Conservation (phyloP, 2,888 invertebrate species). For the Drosophila birchii region DNA sequence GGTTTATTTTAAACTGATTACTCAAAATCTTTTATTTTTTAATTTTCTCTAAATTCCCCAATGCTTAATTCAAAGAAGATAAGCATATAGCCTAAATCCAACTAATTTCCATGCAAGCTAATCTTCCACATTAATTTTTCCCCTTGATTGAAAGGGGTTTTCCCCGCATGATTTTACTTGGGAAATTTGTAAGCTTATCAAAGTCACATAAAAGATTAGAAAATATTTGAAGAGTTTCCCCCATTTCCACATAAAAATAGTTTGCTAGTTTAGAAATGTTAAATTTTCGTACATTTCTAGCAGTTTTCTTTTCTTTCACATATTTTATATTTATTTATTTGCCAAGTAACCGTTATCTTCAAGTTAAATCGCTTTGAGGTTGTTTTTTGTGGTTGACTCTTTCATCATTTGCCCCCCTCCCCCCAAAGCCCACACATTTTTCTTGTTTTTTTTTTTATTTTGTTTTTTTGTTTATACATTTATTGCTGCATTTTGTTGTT, state of each 20-base stretch:
- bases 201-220: constrained; percentile 12
- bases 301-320: neutral
- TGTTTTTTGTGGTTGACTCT: constrained; percentile 38
- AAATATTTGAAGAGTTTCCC: constrained; percentile 3
- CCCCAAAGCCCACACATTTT: neutral
- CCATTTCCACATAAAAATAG: neutral
- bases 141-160: constrained; percentile 1
- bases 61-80: neutral
- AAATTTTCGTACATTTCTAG: constrained; percentile 22
- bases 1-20: too few relatives aligned
- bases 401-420: constrained; percentile 29
- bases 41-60: neutral
- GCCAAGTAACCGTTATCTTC: constrained; percentile 65
- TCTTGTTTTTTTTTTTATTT: constrained; percentile 16
- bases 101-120: neutral
- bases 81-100: neutral
- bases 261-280: constrained; percentile 6
- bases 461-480: constrained; percentile 26
- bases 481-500: constrained; percentile 48
- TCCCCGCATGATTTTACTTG: constrained; percentile 2
- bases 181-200: constrained; percentile 10
- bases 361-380: constrained; percentile 73
- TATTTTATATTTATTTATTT: constrained; percentile 6
- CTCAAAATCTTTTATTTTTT: neutral
- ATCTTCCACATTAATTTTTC: neutral